Evolutionary conservation across 2,888 invertebrate species (phyloP).

Genomic region (Cybosia mesomella): DNA sequence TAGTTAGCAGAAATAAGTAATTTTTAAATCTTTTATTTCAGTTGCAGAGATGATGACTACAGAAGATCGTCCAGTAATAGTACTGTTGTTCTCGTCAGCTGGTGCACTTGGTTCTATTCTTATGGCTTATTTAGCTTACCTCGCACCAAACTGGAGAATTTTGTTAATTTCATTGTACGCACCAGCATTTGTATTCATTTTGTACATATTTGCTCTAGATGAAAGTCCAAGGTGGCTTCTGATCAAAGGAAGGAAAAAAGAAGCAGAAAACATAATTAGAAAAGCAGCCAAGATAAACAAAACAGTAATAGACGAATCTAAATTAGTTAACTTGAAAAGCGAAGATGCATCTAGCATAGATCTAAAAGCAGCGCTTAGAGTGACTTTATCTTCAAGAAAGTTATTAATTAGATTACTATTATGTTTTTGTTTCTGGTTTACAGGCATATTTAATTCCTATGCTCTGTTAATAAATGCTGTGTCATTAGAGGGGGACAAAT

Average conservation of each 20-base stretch:
- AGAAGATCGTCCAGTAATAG: slow-evolving; percentile 47
- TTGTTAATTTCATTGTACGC: slow-evolving; percentile 88
- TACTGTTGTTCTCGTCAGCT: slow-evolving; percentile 33
- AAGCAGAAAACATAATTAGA: slow-evolving; percentile 87
- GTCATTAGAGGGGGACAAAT: slow-evolving; percentile 90
- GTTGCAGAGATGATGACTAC: slow-evolving; percentile 70
- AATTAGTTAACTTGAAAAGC: slow-evolving; percentile 55
- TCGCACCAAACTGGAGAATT: slow-evolving; percentile 88
- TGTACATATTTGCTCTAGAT: slow-evolving; percentile 89
- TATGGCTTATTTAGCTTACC: slow-evolving; percentile 43
- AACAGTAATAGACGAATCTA: slow-evolving; percentile 55
- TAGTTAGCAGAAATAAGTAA: too few relatives aligned
- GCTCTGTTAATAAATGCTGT: slow-evolving; percentile 90
- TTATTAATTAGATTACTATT: slow-evolving; percentile 60
- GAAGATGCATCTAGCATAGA: slow-evolving; percentile 46
- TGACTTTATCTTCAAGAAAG: slow-evolving; percentile 54
- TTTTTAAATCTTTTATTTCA: slow-evolving; percentile 52
- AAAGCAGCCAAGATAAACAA: slow-evolving; percentile 84
- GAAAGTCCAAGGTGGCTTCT: slow-evolving; percentile 92
- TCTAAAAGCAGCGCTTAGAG: slow-evolving; percentile 26
- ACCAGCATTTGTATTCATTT: slow-evolving; percentile 88
- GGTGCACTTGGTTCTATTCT: slow-evolving; percentile 25
- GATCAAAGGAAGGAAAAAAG: slow-evolving; percentile 88
- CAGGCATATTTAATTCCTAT: slow-evolving; percentile 82
- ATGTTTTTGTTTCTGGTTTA: slow-evolving; percentile 67